A percentile compares a stretch with the other conserved stretches of the same genome.
Conservation (phyloP, 2,113 vertebrate species). For the Ophiodon elongatus region DNA sequence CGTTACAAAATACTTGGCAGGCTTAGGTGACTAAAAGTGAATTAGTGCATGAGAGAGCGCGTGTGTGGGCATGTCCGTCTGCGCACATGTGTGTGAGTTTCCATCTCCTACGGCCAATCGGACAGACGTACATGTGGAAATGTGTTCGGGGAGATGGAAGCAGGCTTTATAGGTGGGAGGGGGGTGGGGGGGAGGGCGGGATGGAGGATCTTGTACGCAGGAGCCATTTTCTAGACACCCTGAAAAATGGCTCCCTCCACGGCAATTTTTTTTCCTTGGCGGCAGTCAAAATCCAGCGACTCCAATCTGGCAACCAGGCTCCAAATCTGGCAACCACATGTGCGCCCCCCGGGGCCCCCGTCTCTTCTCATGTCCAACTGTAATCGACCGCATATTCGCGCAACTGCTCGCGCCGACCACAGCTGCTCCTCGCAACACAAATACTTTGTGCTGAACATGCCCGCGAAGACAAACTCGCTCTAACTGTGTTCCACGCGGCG, state of each 20-base stretch:
- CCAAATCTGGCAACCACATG: constrained; percentile 80
- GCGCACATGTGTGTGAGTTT: constrained; percentile 56
- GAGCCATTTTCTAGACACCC: constrained; percentile 59
- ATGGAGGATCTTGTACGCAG: constrained; percentile 31
- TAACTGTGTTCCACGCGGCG: constrained; percentile 7
- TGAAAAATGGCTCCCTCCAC: constrained; percentile 66
- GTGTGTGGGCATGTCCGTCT: constrained; percentile 68
- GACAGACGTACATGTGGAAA: constrained; percentile 63
- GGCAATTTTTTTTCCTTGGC: constrained; percentile 52
- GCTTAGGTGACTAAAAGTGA: constrained; percentile 58
- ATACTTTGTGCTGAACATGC: constrained; percentile 43
- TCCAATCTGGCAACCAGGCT: constrained; percentile 68
- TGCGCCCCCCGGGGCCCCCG: constrained; percentile 35
- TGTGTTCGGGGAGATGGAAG: constrained; percentile 55
- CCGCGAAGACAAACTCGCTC: constrained; percentile 50
- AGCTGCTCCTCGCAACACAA: constrained; percentile 54
- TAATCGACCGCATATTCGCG: constrained; percentile 54
- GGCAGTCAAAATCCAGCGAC: constrained; percentile 54
- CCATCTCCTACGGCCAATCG: constrained; percentile 49
- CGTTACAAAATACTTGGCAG: constrained; percentile 66
- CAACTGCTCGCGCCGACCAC: constrained; percentile 47
- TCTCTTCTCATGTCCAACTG: constrained; percentile 63
- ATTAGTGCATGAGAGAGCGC: constrained; percentile 57
- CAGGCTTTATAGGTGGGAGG: constrained; percentile 20
- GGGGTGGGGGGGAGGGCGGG: not conserved